Conservation (phyloP, 2,797 vertebrate genomes). For the Lemur catta region DNA sequence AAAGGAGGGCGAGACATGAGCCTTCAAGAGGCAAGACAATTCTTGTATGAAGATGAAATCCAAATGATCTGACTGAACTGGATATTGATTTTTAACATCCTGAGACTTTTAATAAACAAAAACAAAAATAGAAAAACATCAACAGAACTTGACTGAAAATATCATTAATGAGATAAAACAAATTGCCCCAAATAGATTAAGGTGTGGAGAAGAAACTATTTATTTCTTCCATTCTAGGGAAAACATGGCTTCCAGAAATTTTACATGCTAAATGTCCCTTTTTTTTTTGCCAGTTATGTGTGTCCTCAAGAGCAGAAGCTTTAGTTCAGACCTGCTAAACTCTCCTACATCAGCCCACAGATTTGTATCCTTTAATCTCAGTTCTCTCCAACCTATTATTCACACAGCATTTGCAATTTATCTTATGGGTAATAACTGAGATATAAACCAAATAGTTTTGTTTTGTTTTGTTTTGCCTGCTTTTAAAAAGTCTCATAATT, state of each 20-base stretch:
- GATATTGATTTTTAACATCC: not conserved
- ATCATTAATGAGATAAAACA: not conserved
- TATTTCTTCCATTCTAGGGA: not conserved
- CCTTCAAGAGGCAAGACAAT: not conserved
- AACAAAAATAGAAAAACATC: not conserved
- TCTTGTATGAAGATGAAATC: not conserved
- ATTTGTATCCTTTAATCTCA: not conserved
- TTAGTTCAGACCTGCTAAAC: not conserved
- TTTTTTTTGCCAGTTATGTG: not conserved
- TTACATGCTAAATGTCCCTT: not conserved
- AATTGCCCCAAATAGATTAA: not conserved
- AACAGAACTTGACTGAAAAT: not conserved
- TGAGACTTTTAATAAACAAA: not conserved
- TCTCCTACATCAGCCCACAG: not conserved
- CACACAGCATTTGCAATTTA: not conserved
- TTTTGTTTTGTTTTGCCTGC: not conserved
- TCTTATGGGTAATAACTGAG: not conserved
- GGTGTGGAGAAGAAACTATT: not conserved
- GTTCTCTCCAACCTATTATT: not conserved
- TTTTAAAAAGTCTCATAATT: not conserved
- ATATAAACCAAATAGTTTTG: not conserved
- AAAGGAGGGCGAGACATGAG: not conserved
- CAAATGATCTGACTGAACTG: not conserved
- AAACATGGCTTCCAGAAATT: not conserved
- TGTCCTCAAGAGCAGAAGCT: not conserved